These are phyloP conservation scores for Pogonomyrmex californicus DNA, from an alignment of 1,140 invertebrate species.

Conservation along the genomic window DNA sequence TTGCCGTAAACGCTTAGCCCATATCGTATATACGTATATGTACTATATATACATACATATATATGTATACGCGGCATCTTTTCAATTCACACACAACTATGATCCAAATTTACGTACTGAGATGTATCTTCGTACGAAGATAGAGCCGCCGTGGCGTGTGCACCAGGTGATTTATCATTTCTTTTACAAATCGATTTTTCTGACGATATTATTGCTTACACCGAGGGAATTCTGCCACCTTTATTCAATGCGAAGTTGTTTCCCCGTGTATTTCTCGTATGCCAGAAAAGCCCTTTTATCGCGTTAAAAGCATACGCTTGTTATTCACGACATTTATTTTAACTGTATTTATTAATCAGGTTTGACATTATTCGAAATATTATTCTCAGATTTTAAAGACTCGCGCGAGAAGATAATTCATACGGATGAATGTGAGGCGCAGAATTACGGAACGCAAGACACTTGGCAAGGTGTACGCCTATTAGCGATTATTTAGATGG, in stretches of 20 bases:
- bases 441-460: not conserved
- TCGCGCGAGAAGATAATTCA: not conserved
- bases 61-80: constrained; percentile 16
- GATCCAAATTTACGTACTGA: constrained; percentile 43
- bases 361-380: not conserved
- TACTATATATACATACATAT: not conserved
- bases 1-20: constrained; percentile 41
- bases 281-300: not conserved
- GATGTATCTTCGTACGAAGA: constrained; percentile 52
- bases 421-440: not conserved
- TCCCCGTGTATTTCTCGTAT: not conserved
- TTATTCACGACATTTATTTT: not conserved
- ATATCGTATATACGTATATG: too few relatives aligned
- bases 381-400: not conserved
- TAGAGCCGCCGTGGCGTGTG: constrained; percentile 2
- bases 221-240: not conserved
- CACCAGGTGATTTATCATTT: constrained; percentile 30
- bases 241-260: not conserved
- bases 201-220: constrained; percentile 28
- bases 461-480: not conserved
- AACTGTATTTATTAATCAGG: too few relatives aligned
- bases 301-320: not conserved
- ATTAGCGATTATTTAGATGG: constrained; percentile 8
- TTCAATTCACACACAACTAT: constrained; percentile 60
- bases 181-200: constrained; percentile 39